Base-by-base conservation (phyloP, 1,140 invertebrate genomes). In the Trissolcus basalis region DNA sequence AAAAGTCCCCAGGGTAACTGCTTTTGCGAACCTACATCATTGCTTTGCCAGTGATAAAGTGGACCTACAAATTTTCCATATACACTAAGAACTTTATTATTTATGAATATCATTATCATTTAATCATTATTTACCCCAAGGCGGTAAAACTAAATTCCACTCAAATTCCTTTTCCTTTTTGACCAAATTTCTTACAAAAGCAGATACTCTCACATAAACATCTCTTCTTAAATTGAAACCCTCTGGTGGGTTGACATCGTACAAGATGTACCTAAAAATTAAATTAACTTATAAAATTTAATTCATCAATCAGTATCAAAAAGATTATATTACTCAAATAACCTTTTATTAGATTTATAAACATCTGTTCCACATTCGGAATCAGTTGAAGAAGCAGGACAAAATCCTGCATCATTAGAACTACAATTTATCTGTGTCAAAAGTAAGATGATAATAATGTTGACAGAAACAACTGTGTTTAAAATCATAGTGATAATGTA, bases 151-250 rank as follows among this genome's bases (percentile, higher is more conserved):
- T 76, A 95, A 84, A 53, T 90, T 87, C 84, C 91, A 91, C 84
- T 88, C 76, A 71, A 85, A 88, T 87, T 83, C 79, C 27, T 75
- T 79, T 78, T 90, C 88, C 84, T 88, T 80, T 64, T 90, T 83
- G 82, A 89, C 89, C 68, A 96, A 88, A 65, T 91, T 90, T 80
- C 91, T 90, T 0, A 96, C 89, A 78, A 98, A 92, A 53, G 94
- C 93, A 10, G 97, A 96, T 78, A 98, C 90, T 80, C 98, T 90
- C 88, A 99, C 92, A 80, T 97, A 99, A 8, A 99, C 97, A 91
- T 99, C 98, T 68, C 97, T 90, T 50, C 97, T 89, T 63, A 99
- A 90, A 90, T 99, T 99, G 83, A 99, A 99, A 0, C 98, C 98
- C 91, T 99, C 97, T 1, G 94, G 93, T 13, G 92, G 93, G 89